Percentiles rank a stretch among this genome's conserved stretches.
These are phyloP conservation scores for Trichopoda pennipes DNA, from an alignment of 2,888 invertebrate genomes.

Conservation along the genomic window DNA sequence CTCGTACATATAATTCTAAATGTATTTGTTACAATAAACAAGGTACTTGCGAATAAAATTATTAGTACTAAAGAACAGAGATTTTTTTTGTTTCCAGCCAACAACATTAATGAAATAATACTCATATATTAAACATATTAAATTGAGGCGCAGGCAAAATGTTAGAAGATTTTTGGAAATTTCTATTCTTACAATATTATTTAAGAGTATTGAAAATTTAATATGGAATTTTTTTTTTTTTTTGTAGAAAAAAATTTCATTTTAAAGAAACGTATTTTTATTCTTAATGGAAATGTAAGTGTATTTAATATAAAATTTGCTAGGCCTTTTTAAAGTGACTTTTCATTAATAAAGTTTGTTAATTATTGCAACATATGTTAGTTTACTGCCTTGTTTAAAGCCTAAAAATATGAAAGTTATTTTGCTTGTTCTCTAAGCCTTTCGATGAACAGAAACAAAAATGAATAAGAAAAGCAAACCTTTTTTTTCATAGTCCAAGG, in stretches of 20 bases:
- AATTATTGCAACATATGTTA: too few species aligned
- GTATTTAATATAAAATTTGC: too few species aligned
- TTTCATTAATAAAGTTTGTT: too few species aligned
- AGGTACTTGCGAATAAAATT: conserved; percentile 68
- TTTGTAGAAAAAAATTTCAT: not conserved
- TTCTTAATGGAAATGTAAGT: too few species aligned
- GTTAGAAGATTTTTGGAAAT: not conserved
- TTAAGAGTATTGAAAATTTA: too few species aligned
- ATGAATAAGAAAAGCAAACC: not conserved
- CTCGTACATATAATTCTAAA: not conserved
- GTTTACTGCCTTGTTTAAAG: not conserved
- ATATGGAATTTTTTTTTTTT: not conserved
- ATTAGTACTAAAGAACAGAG: conserved; percentile 64
- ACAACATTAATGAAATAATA: conserved; percentile 14
- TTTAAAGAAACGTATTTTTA: too few species aligned
- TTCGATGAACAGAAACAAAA: not conserved
- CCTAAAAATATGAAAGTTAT: conserved; percentile 46
- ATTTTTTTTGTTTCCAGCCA: conserved; percentile 30
- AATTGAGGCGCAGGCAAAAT: not conserved
- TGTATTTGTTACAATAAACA: conserved; percentile 67
- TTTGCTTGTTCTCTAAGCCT: not conserved
- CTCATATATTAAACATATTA: too few species aligned
- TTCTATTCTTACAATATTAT: too few species aligned
- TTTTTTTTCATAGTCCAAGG: not conserved
- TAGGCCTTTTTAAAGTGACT: too few species aligned